Evolutionary conservation across 2,113 vertebrate genomes (phyloP), one percentile per base, ranked within the genome.

Genomic region (Aptenodytes forsteri): DNA sequence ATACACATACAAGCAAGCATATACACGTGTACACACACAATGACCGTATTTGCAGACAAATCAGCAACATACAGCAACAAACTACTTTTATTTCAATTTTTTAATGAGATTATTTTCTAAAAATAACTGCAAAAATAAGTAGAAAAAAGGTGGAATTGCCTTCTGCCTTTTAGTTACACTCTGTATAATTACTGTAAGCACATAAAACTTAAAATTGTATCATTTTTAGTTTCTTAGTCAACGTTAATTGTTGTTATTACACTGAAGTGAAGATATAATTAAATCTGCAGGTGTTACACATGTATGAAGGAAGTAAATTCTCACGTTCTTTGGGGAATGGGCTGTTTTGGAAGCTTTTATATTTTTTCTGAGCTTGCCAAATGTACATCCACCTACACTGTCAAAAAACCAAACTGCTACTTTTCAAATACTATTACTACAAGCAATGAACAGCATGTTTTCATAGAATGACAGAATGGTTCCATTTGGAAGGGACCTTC

Each of bases 241-340:
- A 67, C 86, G 70, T 34, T 92, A 97, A 92, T 72, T 83, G 89
- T 95, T 94, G 90, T 91, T 77, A 89, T 79, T 87, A 96, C 70
- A 61, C 40, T 59, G 34, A 97, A 94, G 22, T 42, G 78, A 95
- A 96, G 56, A 91, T 70, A 50, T 16, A 95, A 95, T 91, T 96
- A 96, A 77, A 96, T 78, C 92, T 58, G 69, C 58, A 98, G 73
- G 88, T 87, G 69, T 80, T 84, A 73, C 11, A 62, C 4, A 10
- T 11, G 15, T 73, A 92, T 8, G 40, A 94, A 54, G 17, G 14
- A 83, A 52, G 34, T 46, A 89, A 95, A 90, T 70, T 93, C 65
- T 96, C 61, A 67, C 15, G 17, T 65, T 79, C 42, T 83, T 78
- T 58, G n/a, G 26, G 23, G n/a, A 27, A 67, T 38, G 38, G 49